phyloP scores from a whole-genome alignment of 37 sponge, comb jelly and placozoan genomes.

The Mnemiopsis leidyi region DNA sequence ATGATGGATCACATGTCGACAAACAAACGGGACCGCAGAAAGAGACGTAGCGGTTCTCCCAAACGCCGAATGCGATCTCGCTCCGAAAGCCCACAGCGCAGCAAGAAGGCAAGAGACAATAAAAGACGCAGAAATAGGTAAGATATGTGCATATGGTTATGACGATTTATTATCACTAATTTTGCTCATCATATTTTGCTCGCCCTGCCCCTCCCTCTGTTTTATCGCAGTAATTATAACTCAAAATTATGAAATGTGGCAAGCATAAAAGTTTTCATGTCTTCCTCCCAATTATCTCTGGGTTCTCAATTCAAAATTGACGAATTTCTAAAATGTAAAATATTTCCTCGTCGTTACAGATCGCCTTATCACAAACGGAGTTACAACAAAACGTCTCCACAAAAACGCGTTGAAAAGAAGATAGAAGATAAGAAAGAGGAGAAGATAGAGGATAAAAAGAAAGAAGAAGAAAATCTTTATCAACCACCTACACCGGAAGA shows the following conservation, averaged over 20 bases:
- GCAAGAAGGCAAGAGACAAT: background rate
- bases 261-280: too few relatives aligned
- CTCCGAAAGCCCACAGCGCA: background rate
- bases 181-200: too few relatives aligned
- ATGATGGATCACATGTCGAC: constrained; percentile 4
- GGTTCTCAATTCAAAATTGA: too few relatives aligned
- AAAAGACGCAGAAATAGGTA: constrained; percentile 29
- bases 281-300: too few relatives aligned
- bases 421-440: background rate
- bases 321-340: too few relatives aligned
- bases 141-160: background rate
- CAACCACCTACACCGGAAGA: background rate
- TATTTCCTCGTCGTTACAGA: too few relatives aligned
- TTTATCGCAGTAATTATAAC: too few relatives aligned
- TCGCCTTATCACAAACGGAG: background rate
- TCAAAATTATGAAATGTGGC: too few relatives aligned
- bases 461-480: background rate
- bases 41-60: background rate
- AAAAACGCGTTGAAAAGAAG: background rate
- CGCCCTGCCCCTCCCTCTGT: too few relatives aligned
- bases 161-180: too few relatives aligned
- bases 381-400: background rate
- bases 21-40: background rate
- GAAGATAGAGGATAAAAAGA: background rate
- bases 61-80: constrained; percentile 10